Percentiles rank a stretch among this genome's conserved stretches.
phyloP scores from a whole-genome alignment of 2,113 vertebrate genomes.

The Sprattus sprattus region DNA sequence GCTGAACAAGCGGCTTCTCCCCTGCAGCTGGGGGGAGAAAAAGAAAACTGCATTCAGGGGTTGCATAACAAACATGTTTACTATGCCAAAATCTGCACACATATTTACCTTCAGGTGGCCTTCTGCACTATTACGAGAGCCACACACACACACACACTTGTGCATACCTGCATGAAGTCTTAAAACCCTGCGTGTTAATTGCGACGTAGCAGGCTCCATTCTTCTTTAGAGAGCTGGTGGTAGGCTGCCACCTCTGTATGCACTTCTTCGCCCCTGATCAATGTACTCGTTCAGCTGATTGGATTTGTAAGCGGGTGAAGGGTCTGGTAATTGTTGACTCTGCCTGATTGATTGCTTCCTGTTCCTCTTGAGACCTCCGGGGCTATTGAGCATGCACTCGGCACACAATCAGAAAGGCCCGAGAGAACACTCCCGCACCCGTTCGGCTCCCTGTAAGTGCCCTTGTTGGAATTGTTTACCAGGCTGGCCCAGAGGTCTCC shows the following conservation, averaged over 20 bases:
- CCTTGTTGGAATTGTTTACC: not conserved
- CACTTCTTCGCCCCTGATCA: conserved; percentile 54
- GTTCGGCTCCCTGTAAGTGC: not conserved
- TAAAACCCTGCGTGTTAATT: not conserved
- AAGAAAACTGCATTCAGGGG: conserved; percentile 37
- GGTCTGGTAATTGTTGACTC: conserved; percentile 70
- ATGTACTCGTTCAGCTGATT: conserved; percentile 65
- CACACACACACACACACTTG: conserved; percentile 1
- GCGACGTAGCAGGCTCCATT: not conserved
- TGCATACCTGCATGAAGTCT: not conserved
- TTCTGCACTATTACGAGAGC: conserved; percentile 19
- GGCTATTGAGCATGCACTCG: not conserved
- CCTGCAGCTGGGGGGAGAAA: conserved; percentile 32
- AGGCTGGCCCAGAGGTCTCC: not conserved
- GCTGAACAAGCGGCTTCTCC: conserved; percentile 57
- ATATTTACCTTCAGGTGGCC: conserved; percentile 42
- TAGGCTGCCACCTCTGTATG: conserved; percentile 30
- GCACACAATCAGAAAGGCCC: too few relatives aligned
- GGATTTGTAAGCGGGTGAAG: conserved; percentile 65
- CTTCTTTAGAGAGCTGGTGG: not conserved
- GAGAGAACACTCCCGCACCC: too few relatives aligned
- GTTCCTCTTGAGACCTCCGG: conserved; percentile 37
- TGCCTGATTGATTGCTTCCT: conserved; percentile 72
- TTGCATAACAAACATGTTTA: conserved; percentile 59
- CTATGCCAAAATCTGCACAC: conserved; percentile 34